Conservation (phyloP, 2,113 vertebrate species). For the Sapayoa aenigma region DNA sequence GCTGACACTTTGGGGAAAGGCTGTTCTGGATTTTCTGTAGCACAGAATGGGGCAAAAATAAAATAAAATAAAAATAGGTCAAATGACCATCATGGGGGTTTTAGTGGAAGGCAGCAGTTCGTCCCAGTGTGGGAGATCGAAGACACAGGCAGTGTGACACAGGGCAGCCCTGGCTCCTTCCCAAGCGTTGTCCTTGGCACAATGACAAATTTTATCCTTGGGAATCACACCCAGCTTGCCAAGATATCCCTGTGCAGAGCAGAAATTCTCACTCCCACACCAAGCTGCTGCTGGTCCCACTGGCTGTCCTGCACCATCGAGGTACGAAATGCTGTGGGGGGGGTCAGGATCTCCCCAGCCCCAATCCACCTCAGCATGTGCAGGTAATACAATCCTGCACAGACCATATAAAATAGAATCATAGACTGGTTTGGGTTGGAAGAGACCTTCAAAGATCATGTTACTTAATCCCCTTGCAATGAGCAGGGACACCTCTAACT, state of each 20-base stretch:
- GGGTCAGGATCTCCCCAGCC: neutral
- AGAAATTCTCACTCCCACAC: neutral
- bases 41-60: neutral
- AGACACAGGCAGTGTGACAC: neutral
- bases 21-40: neutral
- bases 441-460: neutral
- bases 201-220: neutral
- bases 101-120: neutral
- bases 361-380: fast-evolving
- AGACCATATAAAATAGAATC: neutral
- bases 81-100: neutral
- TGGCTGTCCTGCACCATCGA: neutral
- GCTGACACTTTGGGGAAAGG: neutral
- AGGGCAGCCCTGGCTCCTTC: neutral
- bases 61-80: neutral
- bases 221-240: neutral
- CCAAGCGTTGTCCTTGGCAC: neutral
- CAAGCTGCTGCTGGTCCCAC: neutral
- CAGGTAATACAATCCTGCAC: neutral
- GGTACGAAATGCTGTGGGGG: neutral
- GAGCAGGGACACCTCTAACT: neutral
- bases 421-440: neutral
- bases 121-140: neutral
- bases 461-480: neutral
- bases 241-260: neutral